Percentiles rank a stretch among this genome's conserved stretches.
Evolutionary conservation across 2,113 vertebrate genomes (phyloP).

Genomic region (Spheniscus mendiculus): DNA sequence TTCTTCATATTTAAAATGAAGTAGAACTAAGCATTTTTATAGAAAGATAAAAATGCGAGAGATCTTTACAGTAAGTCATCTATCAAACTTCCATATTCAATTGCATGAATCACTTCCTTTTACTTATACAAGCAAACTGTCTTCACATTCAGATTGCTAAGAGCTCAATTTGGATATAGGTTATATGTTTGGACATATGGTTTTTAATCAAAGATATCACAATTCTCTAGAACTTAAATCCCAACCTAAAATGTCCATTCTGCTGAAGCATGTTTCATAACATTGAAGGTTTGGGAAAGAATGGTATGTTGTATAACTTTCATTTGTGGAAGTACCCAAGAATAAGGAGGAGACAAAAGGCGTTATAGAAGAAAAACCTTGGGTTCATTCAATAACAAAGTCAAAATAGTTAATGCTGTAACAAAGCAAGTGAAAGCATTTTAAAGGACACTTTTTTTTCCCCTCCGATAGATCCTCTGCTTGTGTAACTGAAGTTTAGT

Average conservation of each 20-base stretch:
- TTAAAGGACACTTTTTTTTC: background rate
- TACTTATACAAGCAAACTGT: background rate
- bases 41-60: background rate
- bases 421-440: background rate
- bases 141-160: background rate
- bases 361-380: background rate
- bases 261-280: background rate
- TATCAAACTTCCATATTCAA: background rate
- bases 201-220: background rate
- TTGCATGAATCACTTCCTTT: background rate
- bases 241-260: background rate
- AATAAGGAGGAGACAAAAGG: background rate
- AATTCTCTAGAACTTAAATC: background rate
- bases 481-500: background rate
- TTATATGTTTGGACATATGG: background rate
- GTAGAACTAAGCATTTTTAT: background rate
- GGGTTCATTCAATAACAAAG: background rate
- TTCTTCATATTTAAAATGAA: background rate
- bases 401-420: background rate
- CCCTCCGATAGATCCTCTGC: background rate
- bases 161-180: background rate
- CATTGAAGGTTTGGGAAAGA: background rate
- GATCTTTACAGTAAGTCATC: background rate
- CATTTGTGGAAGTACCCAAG: background rate
- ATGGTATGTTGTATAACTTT: background rate